phyloP scores from a whole-genome alignment of 2,113 vertebrate species.

The Sprattus sprattus region DNA sequence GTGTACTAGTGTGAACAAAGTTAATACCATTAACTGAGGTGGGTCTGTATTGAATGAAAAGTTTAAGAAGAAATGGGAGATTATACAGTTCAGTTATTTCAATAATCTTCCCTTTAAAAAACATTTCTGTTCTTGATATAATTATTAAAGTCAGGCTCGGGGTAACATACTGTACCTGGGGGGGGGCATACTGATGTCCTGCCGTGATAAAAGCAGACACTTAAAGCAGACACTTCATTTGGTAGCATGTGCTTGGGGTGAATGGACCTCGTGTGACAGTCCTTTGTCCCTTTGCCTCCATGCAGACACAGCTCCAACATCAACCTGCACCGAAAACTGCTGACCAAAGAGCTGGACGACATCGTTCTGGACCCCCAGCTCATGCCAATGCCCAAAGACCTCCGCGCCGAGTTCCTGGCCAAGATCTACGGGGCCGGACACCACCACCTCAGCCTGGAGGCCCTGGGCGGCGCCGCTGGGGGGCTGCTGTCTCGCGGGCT shows the following conservation, averaged over 20 bases:
- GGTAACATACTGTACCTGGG: not conserved
- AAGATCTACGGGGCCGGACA: slow-evolving; percentile 82
- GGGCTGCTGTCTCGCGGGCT: slow-evolving; percentile 47
- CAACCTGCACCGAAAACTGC: slow-evolving; percentile 99
- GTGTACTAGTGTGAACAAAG: not conserved
- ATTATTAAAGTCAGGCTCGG: not conserved
- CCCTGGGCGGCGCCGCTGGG: slow-evolving; percentile 59
- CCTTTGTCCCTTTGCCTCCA: slow-evolving; percentile 18
- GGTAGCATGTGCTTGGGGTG: not conserved
- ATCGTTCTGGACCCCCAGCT: slow-evolving; percentile 96
- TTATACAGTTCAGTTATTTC: not conserved
- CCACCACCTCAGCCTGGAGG: slow-evolving; percentile 86
- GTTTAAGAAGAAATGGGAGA: not conserved
- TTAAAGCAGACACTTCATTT: not conserved
- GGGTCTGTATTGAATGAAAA: not conserved
- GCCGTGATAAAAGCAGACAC: not conserved
- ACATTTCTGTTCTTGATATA: not conserved
- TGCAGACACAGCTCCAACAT: slow-evolving; percentile 99
- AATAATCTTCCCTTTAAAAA: no score
- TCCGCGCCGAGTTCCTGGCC: slow-evolving; percentile 93
- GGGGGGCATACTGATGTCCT: not conserved
- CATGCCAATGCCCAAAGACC: slow-evolving; percentile 90
- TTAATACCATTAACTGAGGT: not conserved
- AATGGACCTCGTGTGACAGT: not conserved
- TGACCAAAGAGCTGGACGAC: slow-evolving; percentile 99